phyloP scores from a whole-genome alignment of 2,888 invertebrate species.

The Nezara viridula region DNA sequence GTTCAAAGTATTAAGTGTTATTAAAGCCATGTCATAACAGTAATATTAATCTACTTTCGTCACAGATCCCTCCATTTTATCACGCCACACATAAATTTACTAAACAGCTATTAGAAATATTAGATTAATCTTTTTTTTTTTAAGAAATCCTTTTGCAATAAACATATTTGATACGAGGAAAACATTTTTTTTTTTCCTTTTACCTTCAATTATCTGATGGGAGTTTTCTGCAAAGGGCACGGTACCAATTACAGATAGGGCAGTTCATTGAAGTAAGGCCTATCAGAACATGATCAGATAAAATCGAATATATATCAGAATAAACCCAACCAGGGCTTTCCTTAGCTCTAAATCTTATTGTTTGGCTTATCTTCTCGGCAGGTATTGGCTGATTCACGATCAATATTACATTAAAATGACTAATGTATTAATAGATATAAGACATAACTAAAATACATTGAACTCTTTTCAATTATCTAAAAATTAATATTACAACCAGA shows the following conservation, averaged over 20 bases:
- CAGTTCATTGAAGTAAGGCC: not conserved
- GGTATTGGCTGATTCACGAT: not conserved
- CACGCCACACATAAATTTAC: too few relatives aligned
- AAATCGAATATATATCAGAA: not conserved
- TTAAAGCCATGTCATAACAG: too few relatives aligned
- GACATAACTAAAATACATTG: too few relatives aligned
- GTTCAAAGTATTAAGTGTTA: too few relatives aligned
- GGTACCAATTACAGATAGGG: constrained; percentile 14
- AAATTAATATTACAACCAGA: too few relatives aligned
- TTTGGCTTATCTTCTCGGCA: not conserved
- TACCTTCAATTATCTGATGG: constrained; percentile 9
- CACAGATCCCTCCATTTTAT: too few relatives aligned
- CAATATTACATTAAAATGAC: not conserved
- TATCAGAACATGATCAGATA: constrained; percentile 4
- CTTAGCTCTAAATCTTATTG: not conserved
- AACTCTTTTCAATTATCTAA: too few relatives aligned
- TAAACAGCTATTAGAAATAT: too few relatives aligned
- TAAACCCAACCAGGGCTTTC: not conserved
- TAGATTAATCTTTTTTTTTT: too few relatives aligned
- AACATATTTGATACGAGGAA: not conserved
- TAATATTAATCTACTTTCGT: too few relatives aligned
- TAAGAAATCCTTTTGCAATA: too few relatives aligned
- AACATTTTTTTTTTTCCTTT: not conserved
- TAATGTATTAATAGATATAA: not conserved
- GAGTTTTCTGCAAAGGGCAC: not conserved